Base-by-base conservation (phyloP, 2,113 vertebrate genomes). In the Mormyrus lacerda region DNA sequence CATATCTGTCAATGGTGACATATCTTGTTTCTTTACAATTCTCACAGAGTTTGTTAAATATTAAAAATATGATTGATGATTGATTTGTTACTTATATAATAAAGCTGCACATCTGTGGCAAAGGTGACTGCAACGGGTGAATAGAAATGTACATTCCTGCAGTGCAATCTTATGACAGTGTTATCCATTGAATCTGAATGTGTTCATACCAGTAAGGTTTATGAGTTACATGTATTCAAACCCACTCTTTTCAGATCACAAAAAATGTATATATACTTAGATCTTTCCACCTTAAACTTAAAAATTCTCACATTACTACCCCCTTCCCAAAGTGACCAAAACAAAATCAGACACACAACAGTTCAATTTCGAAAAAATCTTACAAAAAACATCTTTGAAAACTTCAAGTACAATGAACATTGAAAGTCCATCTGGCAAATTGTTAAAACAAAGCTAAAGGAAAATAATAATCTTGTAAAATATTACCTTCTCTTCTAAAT, bases 401-500 rank as follows among this genome's bases (percentile, higher is more conserved):
- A 95, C 94, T 98, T 99, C 97, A 98, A 99, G 98, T 98, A 98
- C 97, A 97, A 98, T 97, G 88, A 98, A 94, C 96, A 97, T 96
- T 96, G 89, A 96, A 96, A 96, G 96, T 97, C 96, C 95, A 93
- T 96, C 96, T 96, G 96, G 97, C 97, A 97, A 97, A 97, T 94
- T 96, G 95, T 93, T 92, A 91, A 93, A 92, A 85, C 85, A 92
- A 91, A 88, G 83, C 87, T 45, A 61, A 87, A 90, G 89, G 90
- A 90, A 89, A 53, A 92, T 96, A 97, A 95, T 94, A 95, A 95
- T 91, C 91, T 69, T 92, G 93, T 92, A 92, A 91, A 93, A 94
- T 91, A 93, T 27, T 39, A 88, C 89, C 86, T n/a, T 48, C 90
- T 87, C 88, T 91, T 88, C 47, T 89, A 91, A 89, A 21, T 83